phyloP scores from a whole-genome alignment of 2,888 invertebrate genomes.

The Crematogaster levior region DNA sequence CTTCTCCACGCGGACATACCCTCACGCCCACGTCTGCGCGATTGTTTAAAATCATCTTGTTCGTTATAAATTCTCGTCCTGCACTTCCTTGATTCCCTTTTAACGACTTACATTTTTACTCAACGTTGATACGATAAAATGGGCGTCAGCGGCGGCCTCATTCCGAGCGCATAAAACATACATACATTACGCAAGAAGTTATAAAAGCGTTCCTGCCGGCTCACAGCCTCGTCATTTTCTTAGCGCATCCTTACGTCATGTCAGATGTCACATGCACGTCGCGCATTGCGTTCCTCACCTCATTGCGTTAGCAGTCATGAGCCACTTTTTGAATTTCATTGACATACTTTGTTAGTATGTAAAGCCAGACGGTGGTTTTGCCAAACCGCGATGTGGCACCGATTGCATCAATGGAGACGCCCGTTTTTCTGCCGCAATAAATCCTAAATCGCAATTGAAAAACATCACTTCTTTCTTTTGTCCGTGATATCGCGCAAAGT shows the following conservation, averaged over 20 bases:
- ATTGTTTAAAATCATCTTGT: background rate
- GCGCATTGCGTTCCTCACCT: slow-evolving; percentile 50
- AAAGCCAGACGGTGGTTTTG: background rate
- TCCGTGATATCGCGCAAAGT: background rate
- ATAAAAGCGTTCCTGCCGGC: slow-evolving; percentile 16
- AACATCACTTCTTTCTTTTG: background rate
- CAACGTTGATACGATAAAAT: background rate
- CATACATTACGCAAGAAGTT: slow-evolving; percentile 44
- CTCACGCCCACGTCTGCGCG: slow-evolving; percentile 47
- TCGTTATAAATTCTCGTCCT: background rate
- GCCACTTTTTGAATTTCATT: slow-evolving; percentile 66
- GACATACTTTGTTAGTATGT: slow-evolving; percentile 61
- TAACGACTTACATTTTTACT: background rate
- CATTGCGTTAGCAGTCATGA: slow-evolving; percentile 62
- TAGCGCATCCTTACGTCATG: slow-evolving; percentile 48
- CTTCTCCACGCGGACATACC: slow-evolving; percentile 46
- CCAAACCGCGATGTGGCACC: slow-evolving; percentile 18
- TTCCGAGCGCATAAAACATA: background rate
- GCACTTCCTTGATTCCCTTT: background rate
- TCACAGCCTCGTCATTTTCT: slow-evolving; percentile 30
- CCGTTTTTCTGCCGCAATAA: background rate
- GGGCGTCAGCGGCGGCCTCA: background rate
- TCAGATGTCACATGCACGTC: slow-evolving; percentile 53
- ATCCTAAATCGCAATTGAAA: background rate
- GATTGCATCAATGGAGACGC: background rate